Base-by-base conservation (phyloP, 2,113 vertebrate genomes). In the Mola mola region DNA sequence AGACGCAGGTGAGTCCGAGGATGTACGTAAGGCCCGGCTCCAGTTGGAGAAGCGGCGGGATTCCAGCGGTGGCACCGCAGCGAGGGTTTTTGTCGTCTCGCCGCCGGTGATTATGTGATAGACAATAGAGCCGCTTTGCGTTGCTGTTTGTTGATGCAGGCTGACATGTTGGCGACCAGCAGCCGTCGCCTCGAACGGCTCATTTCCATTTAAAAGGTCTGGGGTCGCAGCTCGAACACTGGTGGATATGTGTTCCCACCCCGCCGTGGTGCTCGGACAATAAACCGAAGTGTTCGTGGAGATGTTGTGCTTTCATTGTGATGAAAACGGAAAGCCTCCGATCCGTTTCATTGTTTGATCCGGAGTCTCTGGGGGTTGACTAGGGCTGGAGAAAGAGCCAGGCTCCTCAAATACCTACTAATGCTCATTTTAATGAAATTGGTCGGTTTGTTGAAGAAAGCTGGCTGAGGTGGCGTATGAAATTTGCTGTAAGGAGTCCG, bases 1-100 rank as follows among this genome's bases (percentile, higher is more conserved):
- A 90, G 72, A 90, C 81, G 85, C 89, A 93, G 92, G 92, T 93
- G 88, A 93, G 92, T 83, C 91, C 92, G 91, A 81, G 92, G 92
- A 91, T 91, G 57, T 47, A 60, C 11, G 33, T 38, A 68, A 31
- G 91, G 92, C 91, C 92, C 86, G 81, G 57, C 65, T 51, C 25
- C 64, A 49, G 50, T 61, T 22, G 51, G 49, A 40, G 37, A 5
- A 42, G 59, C 66, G 83, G 82, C 64, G 44, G 79, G 77, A 68
- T 42, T 43, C 57, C 62, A 61, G 66, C 85, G 57, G 75, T 66
- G 72, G 72, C 43, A 56, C 42, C 16, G 60, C 29, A 29, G 52
- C 41, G 44, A n/a, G 29, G 40, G 29, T 49, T 61, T 60, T 52
- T 58, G 68, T 78, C 59, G 50, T 44, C 40, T 13, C 38, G 21